Evolutionary conservation across 2,113 vertebrate species (phyloP), one percentile per base, ranked within the genome.

Genomic region (Chaenocephalus aceratus): DNA sequence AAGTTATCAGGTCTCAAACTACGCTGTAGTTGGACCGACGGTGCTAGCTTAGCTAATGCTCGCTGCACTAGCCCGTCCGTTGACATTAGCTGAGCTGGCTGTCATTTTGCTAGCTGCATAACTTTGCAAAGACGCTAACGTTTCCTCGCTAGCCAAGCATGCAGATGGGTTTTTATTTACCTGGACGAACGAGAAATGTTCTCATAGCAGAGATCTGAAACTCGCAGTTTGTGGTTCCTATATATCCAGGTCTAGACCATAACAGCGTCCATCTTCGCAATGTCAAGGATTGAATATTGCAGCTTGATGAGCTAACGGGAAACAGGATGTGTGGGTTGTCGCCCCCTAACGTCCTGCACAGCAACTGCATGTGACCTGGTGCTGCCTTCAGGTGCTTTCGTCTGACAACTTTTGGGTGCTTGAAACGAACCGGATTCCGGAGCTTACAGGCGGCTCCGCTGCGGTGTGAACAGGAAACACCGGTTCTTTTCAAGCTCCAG

Each of bases 221-320:
- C 63, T 76, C 62, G 74, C 70, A 59, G 83, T 82, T 52, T 18
- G 45, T 69, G 80, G 66, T 88, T 58, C 79, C 60, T 60, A 2
- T 52, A 56, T 68, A 62, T 84, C 69, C 79, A 23, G 66, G 13
- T 79, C 84, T 92, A 92, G 12, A 89, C 67, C 86, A 77, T 48
- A 86, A 89, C 83, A 89, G 89, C 84, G 87, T 91, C 90, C 91
- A 91, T 93, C 88, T 87, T 90, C 76, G 83, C 90, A 93, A 90
- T 91, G 86, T 92, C 90, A 90, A 78, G 58, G 73, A 52, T 91
- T 71, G 80, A 69, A 54, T 77, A 65, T 58, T 86, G 86, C 77
- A 80, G 88, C 76, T 80, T 70, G 75, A 76, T 11, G 72, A 67
- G 85, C 86, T 85, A 91, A 90, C 80, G 86, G 88, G 85, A 89